These are phyloP conservation scores for Oenanthe melanoleuca DNA, from an alignment of 2,113 vertebrate genomes.

Conservation along the genomic window DNA sequence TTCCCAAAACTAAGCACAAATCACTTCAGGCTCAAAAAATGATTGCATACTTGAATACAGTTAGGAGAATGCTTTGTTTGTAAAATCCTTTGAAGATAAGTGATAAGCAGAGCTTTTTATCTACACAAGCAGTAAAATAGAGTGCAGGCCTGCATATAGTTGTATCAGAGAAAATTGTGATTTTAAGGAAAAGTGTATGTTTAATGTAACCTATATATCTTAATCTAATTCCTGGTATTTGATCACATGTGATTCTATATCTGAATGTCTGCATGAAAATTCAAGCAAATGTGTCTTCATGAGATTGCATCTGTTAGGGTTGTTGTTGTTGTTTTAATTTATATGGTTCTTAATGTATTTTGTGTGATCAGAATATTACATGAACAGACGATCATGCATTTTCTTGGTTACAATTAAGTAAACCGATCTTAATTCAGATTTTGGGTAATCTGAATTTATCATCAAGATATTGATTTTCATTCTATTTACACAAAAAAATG, in stretches of 20 bases:
- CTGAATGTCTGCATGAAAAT: neutral
- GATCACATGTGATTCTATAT: neutral
- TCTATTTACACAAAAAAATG: neutral
- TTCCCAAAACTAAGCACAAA: constrained; percentile 11
- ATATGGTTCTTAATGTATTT: neutral
- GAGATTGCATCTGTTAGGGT: neutral
- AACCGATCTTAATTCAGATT: neutral
- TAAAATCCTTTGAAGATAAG: constrained; percentile 23
- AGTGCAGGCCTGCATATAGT: neutral
- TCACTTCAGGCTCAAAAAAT: neutral
- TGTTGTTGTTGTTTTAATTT: neutral
- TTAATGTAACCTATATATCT: neutral
- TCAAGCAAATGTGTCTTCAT: neutral
- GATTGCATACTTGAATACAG: neutral
- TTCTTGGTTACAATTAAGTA: neutral
- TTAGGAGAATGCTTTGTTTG: neutral
- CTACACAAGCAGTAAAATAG: neutral
- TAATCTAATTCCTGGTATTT: neutral
- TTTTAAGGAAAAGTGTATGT: neutral
- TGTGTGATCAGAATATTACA: neutral
- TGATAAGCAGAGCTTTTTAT: neutral
- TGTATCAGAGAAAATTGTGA: neutral
- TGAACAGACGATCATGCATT: neutral
- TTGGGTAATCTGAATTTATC: neutral
- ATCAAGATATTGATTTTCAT: neutral